Evolutionary conservation across 2,113 vertebrate genomes (phyloP), one percentile per base, ranked within the genome.

Genomic region (Aythya baeri): DNA sequence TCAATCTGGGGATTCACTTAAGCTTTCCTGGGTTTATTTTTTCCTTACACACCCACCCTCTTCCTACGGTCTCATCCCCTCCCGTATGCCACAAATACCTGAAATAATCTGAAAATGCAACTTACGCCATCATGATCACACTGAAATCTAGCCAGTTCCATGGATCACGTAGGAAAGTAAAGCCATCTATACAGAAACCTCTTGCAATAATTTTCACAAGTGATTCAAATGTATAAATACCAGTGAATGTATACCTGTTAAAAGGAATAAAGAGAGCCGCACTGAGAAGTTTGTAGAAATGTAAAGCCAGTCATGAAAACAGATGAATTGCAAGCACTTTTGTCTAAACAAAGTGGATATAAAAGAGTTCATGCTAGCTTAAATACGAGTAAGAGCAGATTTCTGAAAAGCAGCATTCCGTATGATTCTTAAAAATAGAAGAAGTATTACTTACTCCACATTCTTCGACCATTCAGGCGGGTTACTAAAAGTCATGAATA

Each of bases 101-200:
- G 75, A 38, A 84, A 66, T 0, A 38, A 49, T 4, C 26, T 7
- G 55, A 34, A 59, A 86, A n/a, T 38, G 2, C 86, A 90, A 99
- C 99, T 99, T 98, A 99, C 99, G 99, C 99, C 99, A 99, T 99
- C 96, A 99, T 99, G 97, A 99, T 99, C 79, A 99, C 99, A 80
- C 99, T 99, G 98, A 99, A 99, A 95, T 99, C 99, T 95, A 99
- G 97, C 99, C 99, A 99, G 98, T 99, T 99, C 99, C 99, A 99
- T 0, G 99, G 98, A 27, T 99, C 99, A 79, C 99, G 97, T 62
- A 99, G 98, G 97, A 99, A 99, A 38, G 99, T 99, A 93, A 99
- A 99, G 36, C 98, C 98, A 23, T 99, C 99, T 98, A 99, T 99
- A 96, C 98, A 99, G 97, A 99, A 99, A 70, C 99, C 99, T 98